Evolutionary conservation across 1,140 invertebrate species (phyloP).

Genomic region (Pseudomyrmex gracilis): DNA sequence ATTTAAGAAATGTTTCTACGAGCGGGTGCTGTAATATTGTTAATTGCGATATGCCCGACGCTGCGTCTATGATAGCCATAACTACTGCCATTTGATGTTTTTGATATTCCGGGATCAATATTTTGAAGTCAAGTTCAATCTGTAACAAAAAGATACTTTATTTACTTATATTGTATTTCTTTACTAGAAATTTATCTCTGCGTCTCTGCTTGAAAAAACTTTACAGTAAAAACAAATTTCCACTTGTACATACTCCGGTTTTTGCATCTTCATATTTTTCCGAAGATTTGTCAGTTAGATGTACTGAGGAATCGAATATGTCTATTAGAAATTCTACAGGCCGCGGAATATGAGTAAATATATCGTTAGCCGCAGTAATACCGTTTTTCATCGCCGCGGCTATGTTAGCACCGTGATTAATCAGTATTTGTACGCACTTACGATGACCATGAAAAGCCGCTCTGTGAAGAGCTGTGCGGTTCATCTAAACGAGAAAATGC

Average conservation of each 20-base stretch:
- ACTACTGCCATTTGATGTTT: constrained; percentile 78
- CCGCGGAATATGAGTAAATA: constrained; percentile 55
- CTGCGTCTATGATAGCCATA: constrained; percentile 72
- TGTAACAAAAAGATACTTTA: constrained; percentile 54
- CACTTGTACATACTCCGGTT: not conserved
- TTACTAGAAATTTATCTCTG: not conserved
- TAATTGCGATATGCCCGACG: constrained; percentile 67
- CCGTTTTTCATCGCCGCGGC: constrained; percentile 46
- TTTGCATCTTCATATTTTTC: constrained; percentile 63
- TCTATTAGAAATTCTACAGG: constrained; percentile 54
- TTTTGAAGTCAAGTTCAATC: constrained; percentile 73
- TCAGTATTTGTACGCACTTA: constrained; percentile 40
- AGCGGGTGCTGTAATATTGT: constrained; percentile 84
- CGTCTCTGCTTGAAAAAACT: not conserved
- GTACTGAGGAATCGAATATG: constrained; percentile 56
- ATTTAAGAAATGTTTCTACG: constrained; percentile 83
- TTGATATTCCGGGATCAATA: constrained; percentile 70
- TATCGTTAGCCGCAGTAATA: constrained; percentile 48
- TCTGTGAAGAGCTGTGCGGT: constrained; percentile 60
- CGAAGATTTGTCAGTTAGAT: not conserved
- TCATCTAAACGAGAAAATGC: constrained; percentile 1
- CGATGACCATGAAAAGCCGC: constrained; percentile 58
- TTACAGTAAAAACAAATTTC: not conserved
- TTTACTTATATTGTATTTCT: not conserved
- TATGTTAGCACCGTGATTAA: constrained; percentile 54